These are phyloP conservation scores for Peromyscus polionotus DNA, from an alignment of 2,113 vertebrate genomes.

Conservation along the genomic window DNA sequence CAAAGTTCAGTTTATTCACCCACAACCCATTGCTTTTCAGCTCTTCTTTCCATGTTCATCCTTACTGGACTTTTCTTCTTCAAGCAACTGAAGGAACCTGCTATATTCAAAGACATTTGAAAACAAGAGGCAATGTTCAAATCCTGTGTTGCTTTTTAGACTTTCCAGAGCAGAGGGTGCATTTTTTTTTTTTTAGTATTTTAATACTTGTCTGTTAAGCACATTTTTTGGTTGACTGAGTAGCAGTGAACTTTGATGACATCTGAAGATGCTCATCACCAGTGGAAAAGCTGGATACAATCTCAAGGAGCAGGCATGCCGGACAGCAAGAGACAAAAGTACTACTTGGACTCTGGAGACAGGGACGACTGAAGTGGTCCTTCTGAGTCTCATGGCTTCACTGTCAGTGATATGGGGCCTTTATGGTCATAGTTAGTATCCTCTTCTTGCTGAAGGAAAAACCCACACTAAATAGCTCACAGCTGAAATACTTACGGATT, in stretches of 20 bases:
- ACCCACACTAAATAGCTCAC: accelerated
- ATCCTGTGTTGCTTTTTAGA: neutral
- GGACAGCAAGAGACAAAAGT: neutral
- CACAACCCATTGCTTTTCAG: neutral
- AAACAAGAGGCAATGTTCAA: constrained; percentile 1
- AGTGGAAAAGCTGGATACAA: neutral
- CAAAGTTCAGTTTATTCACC: neutral
- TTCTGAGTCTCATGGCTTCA: neutral
- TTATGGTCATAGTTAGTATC: neutral
- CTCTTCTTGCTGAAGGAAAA: neutral
- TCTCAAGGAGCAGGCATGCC: neutral
- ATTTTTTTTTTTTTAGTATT: neutral
- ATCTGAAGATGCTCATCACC: neutral
- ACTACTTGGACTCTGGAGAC: neutral
- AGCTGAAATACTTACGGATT: constrained; percentile 93
- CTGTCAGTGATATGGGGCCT: neutral
- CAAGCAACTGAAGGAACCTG: neutral
- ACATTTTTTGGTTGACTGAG: constrained; percentile 57
- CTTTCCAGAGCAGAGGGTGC: constrained; percentile 20
- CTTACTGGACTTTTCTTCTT: neutral
- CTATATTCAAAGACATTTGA: neutral
- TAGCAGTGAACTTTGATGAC: constrained; percentile 66
- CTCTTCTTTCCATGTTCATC: neutral
- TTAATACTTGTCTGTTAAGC: constrained; percentile 40
- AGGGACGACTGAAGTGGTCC: accelerated